Evolutionary conservation across 92 coral and sea anemone species (phyloP), one percentile per base, ranked within the genome.

Genomic region (Zoanthus gigantus): DNA sequence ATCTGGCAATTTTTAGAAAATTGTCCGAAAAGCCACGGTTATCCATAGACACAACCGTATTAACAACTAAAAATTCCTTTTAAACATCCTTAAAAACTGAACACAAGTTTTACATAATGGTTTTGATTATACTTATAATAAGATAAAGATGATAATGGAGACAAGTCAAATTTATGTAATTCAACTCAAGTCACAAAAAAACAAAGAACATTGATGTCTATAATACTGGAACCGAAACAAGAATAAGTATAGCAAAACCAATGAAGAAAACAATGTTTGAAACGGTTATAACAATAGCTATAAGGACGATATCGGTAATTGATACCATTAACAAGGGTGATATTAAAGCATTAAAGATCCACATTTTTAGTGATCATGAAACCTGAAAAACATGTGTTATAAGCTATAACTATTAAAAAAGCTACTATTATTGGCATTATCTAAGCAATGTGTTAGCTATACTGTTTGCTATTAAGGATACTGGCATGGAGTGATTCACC

Each of bases 401-500:
- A 37, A 37, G 3, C 2, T 37, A 37, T 37, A 37, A 37, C 42
- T 37, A 37, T 37, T 37, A 4, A 37, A 37, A 2, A 2, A 23
- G 42, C 4, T 37, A 37, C 4, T 37, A 37, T 37, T 37, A 37
- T 4, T 2, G 4, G 4, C 42, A 4, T 37, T 2, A 37, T 37
- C 42, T 37, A 37, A 37, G 2, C 3, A 37, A 37, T 63, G 28
- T 17, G 74, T 34, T 30, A 5, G 23, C 23, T 3, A 34, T 34
- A 3, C 2, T 34, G 42, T 3, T 1, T 34, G 3, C 1, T 3
- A 34, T 34, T 34, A 34, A 92, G 97, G 99, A 97, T 97, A 97
- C 99, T 97, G 78, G 99, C 94, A 88, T 95, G 93, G 6, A 97
- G 83, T 15, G 99, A 97, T 45, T 86, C 91, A 48, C 99, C 99